phyloP scores from a whole-genome alignment of 2,888 invertebrate species.

The Patella ulyssiponensis region DNA sequence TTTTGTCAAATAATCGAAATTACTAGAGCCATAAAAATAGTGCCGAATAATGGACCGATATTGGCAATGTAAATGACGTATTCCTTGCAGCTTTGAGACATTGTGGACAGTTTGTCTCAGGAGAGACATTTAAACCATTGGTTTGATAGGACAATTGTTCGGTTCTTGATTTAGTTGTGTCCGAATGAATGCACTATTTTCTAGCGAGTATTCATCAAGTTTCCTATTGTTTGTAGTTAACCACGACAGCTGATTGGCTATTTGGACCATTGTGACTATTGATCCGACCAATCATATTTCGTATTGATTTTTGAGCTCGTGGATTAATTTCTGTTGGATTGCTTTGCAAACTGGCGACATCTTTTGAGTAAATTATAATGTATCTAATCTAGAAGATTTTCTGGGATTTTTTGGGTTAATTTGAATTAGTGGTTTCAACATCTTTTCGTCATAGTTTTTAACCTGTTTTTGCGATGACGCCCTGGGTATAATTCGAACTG shows the following conservation, averaged over 20 bases:
- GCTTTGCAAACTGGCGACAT: no score
- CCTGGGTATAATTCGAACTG: no score
- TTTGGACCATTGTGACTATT: not conserved
- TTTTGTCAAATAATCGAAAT: not conserved
- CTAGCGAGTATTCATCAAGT: not conserved
- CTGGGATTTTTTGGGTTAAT: no score
- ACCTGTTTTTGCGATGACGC: no score
- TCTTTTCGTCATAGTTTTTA: no score
- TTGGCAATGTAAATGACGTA: not conserved
- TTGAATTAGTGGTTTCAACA: no score
- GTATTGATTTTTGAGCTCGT: not conserved
- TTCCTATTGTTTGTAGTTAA: not conserved
- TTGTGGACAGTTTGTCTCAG: not conserved
- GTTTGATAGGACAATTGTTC: not conserved
- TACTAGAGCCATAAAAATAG: not conserved
- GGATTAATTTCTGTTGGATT: no score
- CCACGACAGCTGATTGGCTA: not conserved
- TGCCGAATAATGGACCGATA: not conserved
- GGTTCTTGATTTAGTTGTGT: not conserved
- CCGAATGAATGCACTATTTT: conserved; percentile 1
- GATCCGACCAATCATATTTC: not conserved
- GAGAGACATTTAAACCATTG: not conserved
- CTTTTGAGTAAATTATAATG: no score
- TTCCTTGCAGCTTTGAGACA: not conserved
- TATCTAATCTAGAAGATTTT: no score